phyloP scores from a whole-genome alignment of 2,797 vertebrate species.

The Poeciliopsis presidionis region DNA sequence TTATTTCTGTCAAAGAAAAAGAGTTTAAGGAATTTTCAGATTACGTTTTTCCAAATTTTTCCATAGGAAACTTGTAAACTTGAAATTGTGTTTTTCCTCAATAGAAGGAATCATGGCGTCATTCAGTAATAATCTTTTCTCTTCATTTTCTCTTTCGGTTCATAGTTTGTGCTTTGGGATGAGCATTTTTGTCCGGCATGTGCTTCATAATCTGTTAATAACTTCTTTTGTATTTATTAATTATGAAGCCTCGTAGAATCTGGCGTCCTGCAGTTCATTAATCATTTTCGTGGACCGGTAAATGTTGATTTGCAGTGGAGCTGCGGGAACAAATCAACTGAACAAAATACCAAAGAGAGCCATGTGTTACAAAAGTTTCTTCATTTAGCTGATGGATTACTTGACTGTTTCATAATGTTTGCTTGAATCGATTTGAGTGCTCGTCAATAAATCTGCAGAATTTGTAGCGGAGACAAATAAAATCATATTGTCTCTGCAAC shows the following conservation, averaged over 20 bases:
- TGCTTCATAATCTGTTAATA: slow-evolving; percentile 34
- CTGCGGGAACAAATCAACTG: slow-evolving; percentile 11
- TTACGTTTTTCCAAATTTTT: slow-evolving; percentile 17
- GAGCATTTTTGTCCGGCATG: slow-evolving; percentile 33
- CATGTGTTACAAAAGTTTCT: slow-evolving; percentile 55
- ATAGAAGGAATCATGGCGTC: neutral
- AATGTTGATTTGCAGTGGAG: neutral
- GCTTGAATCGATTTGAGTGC: slow-evolving; percentile 57
- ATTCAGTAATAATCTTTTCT: slow-evolving; percentile 9
- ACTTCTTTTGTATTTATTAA: slow-evolving; percentile 38
- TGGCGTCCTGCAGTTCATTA: neutral
- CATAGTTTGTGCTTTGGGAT: slow-evolving; percentile 40
- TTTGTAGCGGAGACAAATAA: slow-evolving; percentile 55
- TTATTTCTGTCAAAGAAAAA: slow-evolving; percentile 17
- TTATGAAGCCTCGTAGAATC: slow-evolving; percentile 2
- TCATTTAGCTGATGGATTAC: slow-evolving; percentile 55
- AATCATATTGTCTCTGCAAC: slow-evolving; percentile 40
- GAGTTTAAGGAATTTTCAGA: slow-evolving; percentile 1
- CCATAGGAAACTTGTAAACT: neutral
- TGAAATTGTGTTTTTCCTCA: slow-evolving; percentile 16
- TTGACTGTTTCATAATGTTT: slow-evolving; percentile 37
- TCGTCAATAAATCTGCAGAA: slow-evolving; percentile 54
- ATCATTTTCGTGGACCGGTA: slow-evolving; percentile 9
- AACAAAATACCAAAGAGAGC: slow-evolving; percentile 20
- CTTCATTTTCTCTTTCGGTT: slow-evolving; percentile 24